Conservation (phyloP, 2,797 vertebrate genomes). For the Protosalanx chinensis region DNA sequence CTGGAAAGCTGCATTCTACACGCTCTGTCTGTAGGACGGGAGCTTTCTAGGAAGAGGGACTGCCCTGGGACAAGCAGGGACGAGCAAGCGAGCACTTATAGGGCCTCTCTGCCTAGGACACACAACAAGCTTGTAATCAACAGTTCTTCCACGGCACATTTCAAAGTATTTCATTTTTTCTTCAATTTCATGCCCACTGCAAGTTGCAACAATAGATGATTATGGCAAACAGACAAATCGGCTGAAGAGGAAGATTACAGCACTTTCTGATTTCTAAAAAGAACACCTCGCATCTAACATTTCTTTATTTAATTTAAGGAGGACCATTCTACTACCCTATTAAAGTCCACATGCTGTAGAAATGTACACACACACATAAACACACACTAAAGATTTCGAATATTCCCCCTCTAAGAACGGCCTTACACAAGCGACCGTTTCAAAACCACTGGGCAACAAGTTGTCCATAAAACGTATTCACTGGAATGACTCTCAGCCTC, state of each 20-base stretch:
- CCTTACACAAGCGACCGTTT: background rate
- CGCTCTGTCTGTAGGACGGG: too few relatives aligned
- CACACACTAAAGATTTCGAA: background rate
- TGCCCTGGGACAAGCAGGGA: background rate
- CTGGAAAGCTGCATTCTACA: too few relatives aligned
- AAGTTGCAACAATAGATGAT: slow-evolving; percentile 1
- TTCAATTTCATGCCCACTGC: slow-evolving; percentile 17
- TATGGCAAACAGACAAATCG: slow-evolving; percentile 23
- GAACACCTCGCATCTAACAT: background rate
- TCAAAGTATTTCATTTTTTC: background rate
- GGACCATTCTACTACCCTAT: background rate
- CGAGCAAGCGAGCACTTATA: background rate
- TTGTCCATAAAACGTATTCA: background rate
- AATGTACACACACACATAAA: background rate
- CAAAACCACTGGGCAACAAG: background rate
- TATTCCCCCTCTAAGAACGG: background rate
- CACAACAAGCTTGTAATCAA: slow-evolving; percentile 15
- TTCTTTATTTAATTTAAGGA: background rate
- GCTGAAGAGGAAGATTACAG: background rate
- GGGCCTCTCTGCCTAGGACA: background rate
- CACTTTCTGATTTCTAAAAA: background rate
- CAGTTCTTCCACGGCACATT: background rate
- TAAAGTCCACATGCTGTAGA: background rate
- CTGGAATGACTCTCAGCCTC: background rate
- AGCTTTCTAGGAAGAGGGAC: too few relatives aligned